Evolutionary conservation across 2,888 invertebrate species (phyloP).

Genomic region (Agrilus biguttatus): DNA sequence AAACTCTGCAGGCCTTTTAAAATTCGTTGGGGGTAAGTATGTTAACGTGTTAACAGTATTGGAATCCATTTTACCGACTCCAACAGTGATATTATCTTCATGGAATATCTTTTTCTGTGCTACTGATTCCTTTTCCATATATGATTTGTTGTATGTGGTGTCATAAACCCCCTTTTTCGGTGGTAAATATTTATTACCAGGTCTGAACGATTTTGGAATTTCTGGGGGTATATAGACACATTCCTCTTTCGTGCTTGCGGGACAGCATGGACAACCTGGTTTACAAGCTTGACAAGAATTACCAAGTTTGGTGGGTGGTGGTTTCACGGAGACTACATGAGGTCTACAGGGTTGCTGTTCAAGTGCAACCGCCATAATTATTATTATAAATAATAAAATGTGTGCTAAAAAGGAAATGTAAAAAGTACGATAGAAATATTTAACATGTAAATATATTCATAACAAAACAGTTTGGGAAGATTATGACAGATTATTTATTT

Average conservation of each 20-base stretch:
- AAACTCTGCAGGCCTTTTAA: conserved; percentile 25
- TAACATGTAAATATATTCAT: too few species aligned
- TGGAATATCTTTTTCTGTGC: conserved; percentile 17
- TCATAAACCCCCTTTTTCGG: conserved; percentile 3
- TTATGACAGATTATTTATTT: too few species aligned
- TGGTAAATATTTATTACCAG: background rate
- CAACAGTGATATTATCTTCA: conserved; percentile 18
- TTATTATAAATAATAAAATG: too few species aligned
- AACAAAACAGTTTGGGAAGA: too few species aligned
- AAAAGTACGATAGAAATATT: too few species aligned
- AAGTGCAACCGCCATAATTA: too few species aligned
- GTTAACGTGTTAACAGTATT: conserved; percentile 40
- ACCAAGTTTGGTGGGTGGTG: too few species aligned
- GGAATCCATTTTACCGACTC: conserved; percentile 8
- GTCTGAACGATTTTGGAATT: conserved; percentile 3
- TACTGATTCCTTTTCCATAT: conserved; percentile 5
- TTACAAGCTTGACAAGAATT: background rate
- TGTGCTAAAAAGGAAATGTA: too few species aligned
- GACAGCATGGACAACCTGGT: conserved; percentile 2
- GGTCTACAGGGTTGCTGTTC: too few species aligned
- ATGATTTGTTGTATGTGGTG: conserved; percentile 6
- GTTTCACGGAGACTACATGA: too few species aligned
- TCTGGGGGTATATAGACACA: conserved; percentile 6
- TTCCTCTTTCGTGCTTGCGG: background rate
- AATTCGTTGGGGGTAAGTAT: conserved; percentile 30